Evolutionary conservation across 1,140 invertebrate genomes (phyloP).

Genomic region (Mizuhopecten yessoensis): DNA sequence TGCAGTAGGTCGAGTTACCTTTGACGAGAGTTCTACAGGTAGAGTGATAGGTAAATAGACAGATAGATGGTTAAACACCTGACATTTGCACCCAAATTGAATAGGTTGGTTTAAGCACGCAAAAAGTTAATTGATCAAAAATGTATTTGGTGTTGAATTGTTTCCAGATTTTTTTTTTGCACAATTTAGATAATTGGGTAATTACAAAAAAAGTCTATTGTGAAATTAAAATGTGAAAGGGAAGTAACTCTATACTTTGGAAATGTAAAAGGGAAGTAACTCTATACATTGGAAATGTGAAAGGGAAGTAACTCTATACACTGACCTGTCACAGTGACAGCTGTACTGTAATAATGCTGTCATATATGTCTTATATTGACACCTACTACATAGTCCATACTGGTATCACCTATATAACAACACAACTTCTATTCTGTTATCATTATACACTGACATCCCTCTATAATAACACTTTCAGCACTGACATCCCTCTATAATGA

Average conservation of each 20-base stretch:
- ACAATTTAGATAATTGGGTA: background rate
- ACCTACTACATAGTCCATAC: no score
- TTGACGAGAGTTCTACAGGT: background rate
- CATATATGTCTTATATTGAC: no score
- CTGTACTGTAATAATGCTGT: no score
- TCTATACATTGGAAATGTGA: background rate
- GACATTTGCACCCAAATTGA: background rate
- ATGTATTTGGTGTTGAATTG: background rate
- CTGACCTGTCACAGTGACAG: no score
- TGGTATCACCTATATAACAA: no score
- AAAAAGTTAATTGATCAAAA: background rate
- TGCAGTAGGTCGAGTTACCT: conserved; percentile 12
- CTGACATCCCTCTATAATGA: no score
- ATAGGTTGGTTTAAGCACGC: background rate
- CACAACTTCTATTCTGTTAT: no score
- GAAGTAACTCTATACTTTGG: background rate
- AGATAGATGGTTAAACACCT: background rate
- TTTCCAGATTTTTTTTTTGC: background rate
- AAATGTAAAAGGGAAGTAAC: background rate
- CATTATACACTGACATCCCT: no score
- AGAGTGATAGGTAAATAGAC: conserved; percentile 17
- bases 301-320: background rate
- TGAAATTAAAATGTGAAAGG: background rate
- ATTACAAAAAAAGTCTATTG: background rate
- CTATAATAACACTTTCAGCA: no score